Evolutionary conservation across 2,888 invertebrate genomes (phyloP).

Genomic region (Sminthurides aquaticus): DNA sequence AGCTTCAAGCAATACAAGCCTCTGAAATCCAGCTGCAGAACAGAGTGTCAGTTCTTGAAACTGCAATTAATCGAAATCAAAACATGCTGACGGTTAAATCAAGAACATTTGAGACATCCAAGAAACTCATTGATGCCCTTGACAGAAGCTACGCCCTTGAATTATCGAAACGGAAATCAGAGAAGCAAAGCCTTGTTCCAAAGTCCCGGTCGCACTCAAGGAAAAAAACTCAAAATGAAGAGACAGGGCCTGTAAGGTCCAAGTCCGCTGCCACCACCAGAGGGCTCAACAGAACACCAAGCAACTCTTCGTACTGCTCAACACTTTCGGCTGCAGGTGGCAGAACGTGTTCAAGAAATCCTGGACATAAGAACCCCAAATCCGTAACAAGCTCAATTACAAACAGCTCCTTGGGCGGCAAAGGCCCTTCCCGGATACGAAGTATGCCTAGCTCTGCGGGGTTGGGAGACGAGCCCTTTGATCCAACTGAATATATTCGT

Average conservation of each 20-base stretch:
- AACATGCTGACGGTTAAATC: background rate
- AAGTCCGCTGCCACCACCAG: background rate
- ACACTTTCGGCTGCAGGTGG: background rate
- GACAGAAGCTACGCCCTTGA: background rate
- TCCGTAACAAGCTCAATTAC: background rate
- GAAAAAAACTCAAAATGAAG: background rate
- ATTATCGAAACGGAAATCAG: background rate
- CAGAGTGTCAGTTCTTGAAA: background rate
- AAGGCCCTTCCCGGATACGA: background rate
- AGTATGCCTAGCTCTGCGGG: background rate
- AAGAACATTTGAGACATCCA: background rate
- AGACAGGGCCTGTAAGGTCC: background rate
- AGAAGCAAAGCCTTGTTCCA: background rate
- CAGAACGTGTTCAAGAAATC: background rate
- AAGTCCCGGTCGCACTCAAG: background rate
- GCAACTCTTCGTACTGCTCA: background rate
- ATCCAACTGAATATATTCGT: conserved; percentile 39
- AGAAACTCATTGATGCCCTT: background rate
- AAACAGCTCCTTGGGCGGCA: background rate
- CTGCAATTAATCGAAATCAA: background rate
- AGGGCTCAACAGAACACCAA: background rate
- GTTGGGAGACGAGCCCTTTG: conserved; percentile 22
- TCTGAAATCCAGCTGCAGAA: background rate
- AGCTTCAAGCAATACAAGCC: conserved; percentile 1
- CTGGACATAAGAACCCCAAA: background rate